These are phyloP conservation scores for Zingel zingel DNA, from an alignment of 2,113 vertebrate species.

Conservation along the genomic window DNA sequence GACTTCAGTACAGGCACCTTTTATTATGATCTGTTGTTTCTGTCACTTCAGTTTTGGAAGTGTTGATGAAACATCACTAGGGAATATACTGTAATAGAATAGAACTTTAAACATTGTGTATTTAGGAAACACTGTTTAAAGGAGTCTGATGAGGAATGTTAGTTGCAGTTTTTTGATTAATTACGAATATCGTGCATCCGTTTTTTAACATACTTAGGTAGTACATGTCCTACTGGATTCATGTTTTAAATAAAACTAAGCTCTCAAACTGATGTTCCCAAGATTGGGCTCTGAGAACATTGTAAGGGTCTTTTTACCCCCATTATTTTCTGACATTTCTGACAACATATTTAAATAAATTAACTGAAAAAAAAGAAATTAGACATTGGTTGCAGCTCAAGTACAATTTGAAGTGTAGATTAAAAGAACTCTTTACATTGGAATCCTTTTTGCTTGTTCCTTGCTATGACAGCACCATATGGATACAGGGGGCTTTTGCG, in stretches of 20 bases:
- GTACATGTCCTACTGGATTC: neutral
- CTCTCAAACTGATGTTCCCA: neutral
- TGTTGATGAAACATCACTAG: neutral
- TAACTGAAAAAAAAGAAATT: neutral
- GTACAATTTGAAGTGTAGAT: conserved; percentile 8
- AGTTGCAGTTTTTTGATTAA: neutral
- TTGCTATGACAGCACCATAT: conserved; percentile 22
- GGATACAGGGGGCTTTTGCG: conserved; percentile 8
- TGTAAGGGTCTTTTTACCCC: neutral
- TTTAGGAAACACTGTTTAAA: neutral
- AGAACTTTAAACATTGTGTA: neutral
- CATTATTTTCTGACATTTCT: neutral
- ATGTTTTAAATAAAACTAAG: neutral
- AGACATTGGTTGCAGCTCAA: neutral
- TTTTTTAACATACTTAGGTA: neutral
- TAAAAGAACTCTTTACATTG: conserved; percentile 10
- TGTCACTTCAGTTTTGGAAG: neutral
- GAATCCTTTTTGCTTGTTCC: neutral
- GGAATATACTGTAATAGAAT: neutral
- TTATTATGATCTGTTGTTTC: conserved; percentile 14
- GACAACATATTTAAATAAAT: neutral
- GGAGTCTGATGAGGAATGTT: neutral
- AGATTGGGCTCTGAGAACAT: neutral
- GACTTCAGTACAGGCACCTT: conserved; percentile 8
- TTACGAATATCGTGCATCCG: neutral